These are phyloP conservation scores for Trichoplax adhaerens DNA, from an alignment of 37 sponge, comb jelly and placozoan species.

Conservation along the genomic window DNA sequence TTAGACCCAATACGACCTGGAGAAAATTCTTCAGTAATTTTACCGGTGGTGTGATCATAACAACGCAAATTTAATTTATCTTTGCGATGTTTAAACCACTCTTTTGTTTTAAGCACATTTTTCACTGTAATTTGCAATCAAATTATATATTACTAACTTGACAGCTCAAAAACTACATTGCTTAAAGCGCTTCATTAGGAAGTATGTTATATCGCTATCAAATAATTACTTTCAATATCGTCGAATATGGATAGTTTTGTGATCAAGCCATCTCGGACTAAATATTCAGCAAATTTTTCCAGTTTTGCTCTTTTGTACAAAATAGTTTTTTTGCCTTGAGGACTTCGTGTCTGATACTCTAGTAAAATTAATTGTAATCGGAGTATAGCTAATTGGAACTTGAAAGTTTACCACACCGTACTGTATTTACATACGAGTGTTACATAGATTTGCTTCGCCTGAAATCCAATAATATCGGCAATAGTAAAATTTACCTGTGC, in stretches of 20 bases:
- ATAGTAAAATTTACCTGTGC: slow-evolving; percentile 21
- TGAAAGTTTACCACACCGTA: too few relatives aligned
- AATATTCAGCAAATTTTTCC: slow-evolving; percentile 88
- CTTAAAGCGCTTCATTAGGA: background rate
- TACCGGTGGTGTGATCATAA: slow-evolving; percentile 21
- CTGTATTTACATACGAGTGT: too few relatives aligned
- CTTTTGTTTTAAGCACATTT: slow-evolving; percentile 29
- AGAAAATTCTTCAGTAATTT: slow-evolving; percentile 39
- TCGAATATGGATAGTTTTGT: slow-evolving; percentile 38
- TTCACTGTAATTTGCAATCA: slow-evolving; percentile 21
- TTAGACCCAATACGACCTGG: slow-evolving; percentile 25
- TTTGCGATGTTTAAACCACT: slow-evolving; percentile 42
- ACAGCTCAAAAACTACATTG: slow-evolving; percentile 1
- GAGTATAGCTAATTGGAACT: too few relatives aligned
- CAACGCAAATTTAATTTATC: slow-evolving; percentile 47
- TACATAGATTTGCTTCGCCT: too few relatives aligned
- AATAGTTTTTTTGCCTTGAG: slow-evolving; percentile 58
- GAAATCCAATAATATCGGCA: background rate
- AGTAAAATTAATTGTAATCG: background rate
- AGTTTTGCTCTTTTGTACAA: slow-evolving; percentile 74
- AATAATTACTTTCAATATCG: slow-evolving; percentile 42
- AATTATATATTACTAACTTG: background rate
- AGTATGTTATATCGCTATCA: background rate
- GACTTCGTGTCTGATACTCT: slow-evolving; percentile 79
- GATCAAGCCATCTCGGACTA: slow-evolving; percentile 76